phyloP scores from a whole-genome alignment of 1,140 invertebrate genomes.

The Meloidogyne exigua region DNA sequence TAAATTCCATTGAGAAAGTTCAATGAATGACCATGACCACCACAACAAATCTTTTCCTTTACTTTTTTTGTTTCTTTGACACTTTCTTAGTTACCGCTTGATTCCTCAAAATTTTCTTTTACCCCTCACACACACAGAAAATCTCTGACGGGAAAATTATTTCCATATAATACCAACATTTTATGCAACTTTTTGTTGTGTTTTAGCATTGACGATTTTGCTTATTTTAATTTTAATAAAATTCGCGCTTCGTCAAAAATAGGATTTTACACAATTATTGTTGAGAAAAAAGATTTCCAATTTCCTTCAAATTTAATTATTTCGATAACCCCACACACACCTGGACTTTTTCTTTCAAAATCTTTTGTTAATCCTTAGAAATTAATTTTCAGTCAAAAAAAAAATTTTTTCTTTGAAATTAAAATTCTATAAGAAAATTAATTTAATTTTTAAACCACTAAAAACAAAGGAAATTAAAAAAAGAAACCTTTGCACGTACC shows the following conservation, averaged over 20 bases:
- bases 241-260: neutral
- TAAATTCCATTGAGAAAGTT: neutral
- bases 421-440: no score
- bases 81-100: neutral
- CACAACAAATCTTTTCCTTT: neutral
- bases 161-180: neutral
- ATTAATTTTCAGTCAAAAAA: neutral
- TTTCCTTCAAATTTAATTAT: no score
- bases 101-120: neutral
- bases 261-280: neutral
- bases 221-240: no score
- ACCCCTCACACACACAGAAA: neutral
- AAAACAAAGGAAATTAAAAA: neutral
- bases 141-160: neutral
- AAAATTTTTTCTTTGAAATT: no score
- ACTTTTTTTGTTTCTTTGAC: neutral
- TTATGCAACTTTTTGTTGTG: neutral
- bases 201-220: no score
- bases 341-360: neutral
- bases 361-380: neutral
- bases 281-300: no score
- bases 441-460: neutral
- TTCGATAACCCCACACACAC: no score
- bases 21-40: neutral
- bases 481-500: neutral